These are phyloP conservation scores for Emydura subglobosa DNA, from an alignment of 2,113 vertebrate genomes.

Conservation along the genomic window DNA sequence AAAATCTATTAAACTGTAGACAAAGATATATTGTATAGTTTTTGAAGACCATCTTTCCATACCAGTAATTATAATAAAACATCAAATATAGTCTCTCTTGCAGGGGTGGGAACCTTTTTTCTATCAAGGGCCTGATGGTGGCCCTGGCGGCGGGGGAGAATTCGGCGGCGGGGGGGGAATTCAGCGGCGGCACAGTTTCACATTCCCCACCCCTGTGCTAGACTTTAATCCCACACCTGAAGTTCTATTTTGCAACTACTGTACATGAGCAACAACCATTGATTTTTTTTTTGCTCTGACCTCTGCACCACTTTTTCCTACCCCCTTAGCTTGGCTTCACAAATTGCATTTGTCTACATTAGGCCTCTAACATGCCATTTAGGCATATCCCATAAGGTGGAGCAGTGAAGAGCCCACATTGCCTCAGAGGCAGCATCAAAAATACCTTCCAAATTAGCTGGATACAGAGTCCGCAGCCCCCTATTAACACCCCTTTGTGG, in stretches of 20 bases:
- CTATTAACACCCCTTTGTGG: not conserved
- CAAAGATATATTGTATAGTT: not conserved
- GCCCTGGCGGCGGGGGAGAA: too few relatives aligned
- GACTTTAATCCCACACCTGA: not conserved
- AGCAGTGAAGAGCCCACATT: not conserved
- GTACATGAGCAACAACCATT: fast-evolving
- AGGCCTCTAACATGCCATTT: not conserved
- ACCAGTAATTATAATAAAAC: not conserved
- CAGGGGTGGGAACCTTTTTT: too few relatives aligned
- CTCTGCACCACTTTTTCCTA: not conserved
- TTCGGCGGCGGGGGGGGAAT: too few relatives aligned
- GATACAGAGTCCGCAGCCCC: not conserved
- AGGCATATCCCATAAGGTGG: not conserved
- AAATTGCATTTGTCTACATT: not conserved
- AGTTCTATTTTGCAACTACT: not conserved
- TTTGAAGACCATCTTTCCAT: slow-evolving; percentile 3
- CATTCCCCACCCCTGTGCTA: not conserved
- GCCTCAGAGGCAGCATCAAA: not conserved
- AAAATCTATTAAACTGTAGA: not conserved
- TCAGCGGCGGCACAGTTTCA: too few relatives aligned
- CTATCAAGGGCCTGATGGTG: too few relatives aligned
- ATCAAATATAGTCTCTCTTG: not conserved
- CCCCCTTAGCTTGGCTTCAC: not conserved
- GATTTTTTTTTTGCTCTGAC: not conserved
- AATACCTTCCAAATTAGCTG: not conserved